These are phyloP conservation scores for Apteryx owenii DNA, from an alignment of 2,113 vertebrate species.

Conservation along the genomic window DNA sequence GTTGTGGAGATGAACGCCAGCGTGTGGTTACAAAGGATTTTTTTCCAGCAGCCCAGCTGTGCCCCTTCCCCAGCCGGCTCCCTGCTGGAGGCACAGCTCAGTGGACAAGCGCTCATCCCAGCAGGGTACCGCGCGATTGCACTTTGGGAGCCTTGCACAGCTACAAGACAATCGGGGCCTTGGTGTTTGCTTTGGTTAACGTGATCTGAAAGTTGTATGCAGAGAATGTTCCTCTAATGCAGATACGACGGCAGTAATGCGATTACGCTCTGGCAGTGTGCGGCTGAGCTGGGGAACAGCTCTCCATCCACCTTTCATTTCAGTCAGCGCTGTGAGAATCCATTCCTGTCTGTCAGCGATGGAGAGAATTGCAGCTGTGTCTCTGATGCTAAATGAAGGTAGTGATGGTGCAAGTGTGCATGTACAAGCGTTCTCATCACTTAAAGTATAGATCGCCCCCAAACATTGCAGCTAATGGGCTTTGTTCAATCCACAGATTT, in stretches of 20 bases:
- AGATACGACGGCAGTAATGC: not conserved
- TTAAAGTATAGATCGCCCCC: not conserved
- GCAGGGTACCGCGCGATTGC: not conserved
- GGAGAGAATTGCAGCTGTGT: not conserved
- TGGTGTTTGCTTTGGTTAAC: constrained; percentile 3
- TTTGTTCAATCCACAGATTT: not conserved
- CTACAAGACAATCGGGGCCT: not conserved
- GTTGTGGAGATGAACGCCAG: not conserved
- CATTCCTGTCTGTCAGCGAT: not conserved
- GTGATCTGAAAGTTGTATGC: not conserved
- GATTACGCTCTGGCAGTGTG: not conserved
- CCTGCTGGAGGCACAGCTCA: not conserved
- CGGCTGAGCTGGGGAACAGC: not conserved
- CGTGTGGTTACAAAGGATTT: not conserved
- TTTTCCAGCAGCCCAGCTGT: not conserved
- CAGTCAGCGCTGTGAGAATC: not conserved
- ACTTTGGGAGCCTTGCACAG: not conserved
- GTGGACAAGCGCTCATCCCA: not conserved
- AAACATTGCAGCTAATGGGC: not conserved
- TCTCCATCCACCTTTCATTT: not conserved
- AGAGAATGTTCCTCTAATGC: not conserved
- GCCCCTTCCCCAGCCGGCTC: not conserved
- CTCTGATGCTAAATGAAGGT: not conserved
- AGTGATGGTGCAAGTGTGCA: not conserved
- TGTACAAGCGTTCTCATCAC: not conserved